These are phyloP conservation scores for Amazonetta brasiliensis DNA, from an alignment of 2,797 vertebrate genomes.

Conservation along the genomic window DNA sequence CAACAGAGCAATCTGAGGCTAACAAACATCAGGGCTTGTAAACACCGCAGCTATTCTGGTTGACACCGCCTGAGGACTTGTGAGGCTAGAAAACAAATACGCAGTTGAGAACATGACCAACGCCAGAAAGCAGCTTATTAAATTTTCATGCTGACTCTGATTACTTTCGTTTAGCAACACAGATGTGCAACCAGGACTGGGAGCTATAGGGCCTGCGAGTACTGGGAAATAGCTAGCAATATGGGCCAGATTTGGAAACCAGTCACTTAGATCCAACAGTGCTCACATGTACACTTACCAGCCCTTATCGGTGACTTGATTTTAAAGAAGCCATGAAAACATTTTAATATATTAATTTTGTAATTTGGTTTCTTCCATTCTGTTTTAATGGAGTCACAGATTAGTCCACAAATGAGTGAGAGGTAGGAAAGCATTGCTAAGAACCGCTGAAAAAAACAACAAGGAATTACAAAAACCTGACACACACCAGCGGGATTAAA, in stretches of 20 bases:
- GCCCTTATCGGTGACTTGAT: background rate
- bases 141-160: slow-evolving; percentile 51
- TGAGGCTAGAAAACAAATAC: slow-evolving; percentile 1
- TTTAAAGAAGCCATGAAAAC: background rate
- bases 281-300: accelerated
- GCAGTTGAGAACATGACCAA: background rate
- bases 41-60: background rate
- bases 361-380: background rate
- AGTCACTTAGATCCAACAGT: background rate
- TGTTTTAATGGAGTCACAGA: background rate
- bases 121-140: slow-evolving; percentile 21
- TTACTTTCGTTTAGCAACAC: slow-evolving; percentile 55
- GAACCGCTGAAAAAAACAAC: background rate
- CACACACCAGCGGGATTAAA: background rate
- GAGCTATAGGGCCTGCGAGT: background rate
- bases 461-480: background rate
- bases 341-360: background rate
- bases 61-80: background rate
- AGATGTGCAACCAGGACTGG: slow-evolving; percentile 38
- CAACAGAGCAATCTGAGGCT: background rate
- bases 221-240: background rate
- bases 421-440: background rate
- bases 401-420: background rate
- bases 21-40: background rate
- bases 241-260: background rate